Base-by-base conservation (phyloP, 2,113 vertebrate genomes). In the Leptocoma aspasia region DNA sequence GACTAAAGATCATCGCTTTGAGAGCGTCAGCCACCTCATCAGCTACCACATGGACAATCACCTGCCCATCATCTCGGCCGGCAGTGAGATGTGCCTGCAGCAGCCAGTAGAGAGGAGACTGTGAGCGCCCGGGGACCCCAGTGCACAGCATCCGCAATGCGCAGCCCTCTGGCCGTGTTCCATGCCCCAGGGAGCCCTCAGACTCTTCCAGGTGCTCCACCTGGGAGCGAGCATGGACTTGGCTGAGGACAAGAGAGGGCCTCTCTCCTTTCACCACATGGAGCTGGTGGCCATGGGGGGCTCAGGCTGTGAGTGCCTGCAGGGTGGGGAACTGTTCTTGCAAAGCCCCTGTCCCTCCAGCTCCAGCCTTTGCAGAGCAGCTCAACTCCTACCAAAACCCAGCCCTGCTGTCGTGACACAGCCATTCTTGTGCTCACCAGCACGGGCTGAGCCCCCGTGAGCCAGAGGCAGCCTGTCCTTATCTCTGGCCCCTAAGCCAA, bases 11-110 rank as follows among this genome's bases (percentile, higher is more conserved):
- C 99, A 99, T 66, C 99, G 99, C 60, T 99, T 99, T 7, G 99
- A 99, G 95, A 99, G 99, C 1, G 99, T 99, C 92, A 99, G 99
- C 89, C 99, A 99, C 97, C 98, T 99, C 95, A 99, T 99, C 98
- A 99, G 99, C 94, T 99, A 99, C 97, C 99, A 99, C 97, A 99
- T 99, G 99, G 99, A 99, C 99, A 99, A 99, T 98, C 98, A 98
- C 86, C 98, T 99, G 84, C 99, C 99, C 82, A 99, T 99, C 87
- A 99, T 99, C 92, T 99, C 99, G 0, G 99, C 99, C 0, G 99
- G 99, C 92, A 99, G 99, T 3, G 99, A 99, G 98, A 98, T 99
- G 90, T 99, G 99, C 95, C 98, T 99, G 72, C 99, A 99, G 95
- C 99, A 99, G 92, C 99, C 99, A 0, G 99, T 99, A 75, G 99